Evolutionary conservation across 2,797 vertebrate genomes (phyloP).

Genomic region (Smutsia gigantea): DNA sequence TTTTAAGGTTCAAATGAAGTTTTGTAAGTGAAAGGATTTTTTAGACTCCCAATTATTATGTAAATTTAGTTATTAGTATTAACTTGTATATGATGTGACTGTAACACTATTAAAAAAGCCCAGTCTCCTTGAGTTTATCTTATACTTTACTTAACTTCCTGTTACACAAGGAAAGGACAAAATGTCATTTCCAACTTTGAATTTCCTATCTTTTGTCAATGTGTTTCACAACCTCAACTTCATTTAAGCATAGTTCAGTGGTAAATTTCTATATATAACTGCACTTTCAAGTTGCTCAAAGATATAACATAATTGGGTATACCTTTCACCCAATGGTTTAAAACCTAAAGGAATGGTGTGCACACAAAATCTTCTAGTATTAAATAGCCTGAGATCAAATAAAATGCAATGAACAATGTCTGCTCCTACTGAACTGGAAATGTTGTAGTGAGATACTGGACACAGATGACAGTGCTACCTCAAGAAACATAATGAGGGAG

Average conservation of each 20-base stretch:
- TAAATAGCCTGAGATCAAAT: constrained; percentile 71
- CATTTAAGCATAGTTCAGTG: background rate
- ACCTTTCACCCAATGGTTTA: constrained; percentile 67
- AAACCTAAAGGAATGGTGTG: constrained; percentile 32
- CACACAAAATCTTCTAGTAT: constrained; percentile 27
- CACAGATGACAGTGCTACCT: constrained; percentile 45
- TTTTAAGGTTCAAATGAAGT: background rate
- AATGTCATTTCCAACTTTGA: background rate
- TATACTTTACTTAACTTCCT: background rate
- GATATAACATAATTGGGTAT: constrained; percentile 62
- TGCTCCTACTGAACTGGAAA: constrained; percentile 66
- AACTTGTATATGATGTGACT: background rate
- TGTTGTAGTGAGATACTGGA: constrained; percentile 13
- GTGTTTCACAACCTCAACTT: constrained; percentile 25
- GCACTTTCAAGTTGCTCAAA: constrained; percentile 57
- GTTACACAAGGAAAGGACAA: constrained; percentile 21
- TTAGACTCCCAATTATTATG: background rate
- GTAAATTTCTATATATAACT: constrained; percentile 30
- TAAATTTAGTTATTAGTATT: background rate
- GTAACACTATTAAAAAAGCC: background rate
- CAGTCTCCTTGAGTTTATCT: background rate
- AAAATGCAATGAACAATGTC: constrained; percentile 61
- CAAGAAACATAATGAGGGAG: constrained; percentile 52
- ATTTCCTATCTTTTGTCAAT: background rate
- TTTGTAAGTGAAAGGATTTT: background rate